Evolutionary conservation across 2,888 invertebrate species (phyloP), one percentile per base, ranked within the genome.

Genomic region (Agrotis exclamationis): DNA sequence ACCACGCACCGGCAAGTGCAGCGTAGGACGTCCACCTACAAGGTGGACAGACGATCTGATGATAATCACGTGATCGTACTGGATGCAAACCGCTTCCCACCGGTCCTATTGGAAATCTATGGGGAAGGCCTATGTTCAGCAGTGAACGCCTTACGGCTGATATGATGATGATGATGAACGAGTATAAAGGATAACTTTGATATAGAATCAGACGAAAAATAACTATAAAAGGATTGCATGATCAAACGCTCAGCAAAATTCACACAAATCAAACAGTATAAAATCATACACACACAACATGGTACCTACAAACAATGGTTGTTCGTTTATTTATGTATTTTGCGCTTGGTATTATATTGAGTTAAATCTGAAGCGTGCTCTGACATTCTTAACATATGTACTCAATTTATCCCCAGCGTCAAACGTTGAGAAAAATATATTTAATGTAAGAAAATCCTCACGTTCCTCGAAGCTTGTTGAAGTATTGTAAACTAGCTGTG

Each of bases 341-440:
- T 9, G 6, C 44, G 39, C 22, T 45, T 44, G n/a, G n/a, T 54
- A 50, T 51, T 63, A 54, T 73, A 80, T 75, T 18, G 68, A 80
- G 56, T 80, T 63, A 69, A 76, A 76, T 76, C 63, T 56, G 50
- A 51, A 66, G 68, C 75, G 63, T 57, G 63, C 24, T 51, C 47
- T 54, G 14, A 63, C 33, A 60, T 62, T 63, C 20, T 22, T 47
- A 70, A 62, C 76, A 64, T 70, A 70, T 63, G 57, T 54, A 76
- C 76, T 65, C 63, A 76, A 76, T 80, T 65, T 76, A 76, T 80
- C 54, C 18, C 33, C 14, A 62, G 28, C 81, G 39, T 64, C 53
- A 75, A 80, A 75, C 50, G 48, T n/a, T 39, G 7, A 80, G 76
- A 58, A 78, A 76, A 80, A 76, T 78, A 69, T 62, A 79, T 50